Base-by-base conservation (phyloP, 2,113 vertebrate species). In the Melospiza georgiana region DNA sequence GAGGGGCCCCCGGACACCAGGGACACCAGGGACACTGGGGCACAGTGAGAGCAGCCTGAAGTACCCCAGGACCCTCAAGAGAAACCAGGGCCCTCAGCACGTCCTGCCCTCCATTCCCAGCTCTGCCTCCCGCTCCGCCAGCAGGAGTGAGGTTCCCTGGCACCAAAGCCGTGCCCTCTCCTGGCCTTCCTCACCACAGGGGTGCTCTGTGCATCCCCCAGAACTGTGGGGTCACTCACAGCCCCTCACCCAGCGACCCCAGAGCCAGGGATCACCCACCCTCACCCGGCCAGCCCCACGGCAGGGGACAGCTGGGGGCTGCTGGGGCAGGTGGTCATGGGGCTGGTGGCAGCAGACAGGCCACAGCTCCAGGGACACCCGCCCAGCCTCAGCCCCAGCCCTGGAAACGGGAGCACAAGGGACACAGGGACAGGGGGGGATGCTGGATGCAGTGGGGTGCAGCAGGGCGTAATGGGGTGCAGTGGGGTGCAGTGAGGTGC, bases 381-480 rank as follows among this genome's bases (percentile, higher is more conserved):
- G 21, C 2, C n/a, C 65, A 27, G 10, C 43, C 46, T 65, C 25
- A 2, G 11, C 3, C 7, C 44, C 52, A 31, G 39, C 58, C 61
- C 66, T 4, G 6, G 35, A 28, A n/a, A 22, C 1, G 2, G 66
- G 66, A 78, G 44, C 59, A 39, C n/a, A 10, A 37, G 1, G 3
- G 49, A 20, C 16, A 2, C 1, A 1, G 48, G 35, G 68, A 30
- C 39, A 48, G 22, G 1, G 0, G 5, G 55, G 19, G 10, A 28
- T 35, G 71, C 35, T 8, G 39, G 39, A 39, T 39, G 39, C 39
- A 10, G 39, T 39, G 39, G 12, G 39, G 37, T 37, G 39, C 39
- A 39, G 39, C 11, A 11, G 39, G 39, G 39, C 5, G 39, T 39
- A 39, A 39, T 9, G 39, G 39, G 39, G 11, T 39, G 39, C 12